These are phyloP conservation scores for Falco rusticolus DNA, from an alignment of 2,797 vertebrate genomes.

Conservation along the genomic window DNA sequence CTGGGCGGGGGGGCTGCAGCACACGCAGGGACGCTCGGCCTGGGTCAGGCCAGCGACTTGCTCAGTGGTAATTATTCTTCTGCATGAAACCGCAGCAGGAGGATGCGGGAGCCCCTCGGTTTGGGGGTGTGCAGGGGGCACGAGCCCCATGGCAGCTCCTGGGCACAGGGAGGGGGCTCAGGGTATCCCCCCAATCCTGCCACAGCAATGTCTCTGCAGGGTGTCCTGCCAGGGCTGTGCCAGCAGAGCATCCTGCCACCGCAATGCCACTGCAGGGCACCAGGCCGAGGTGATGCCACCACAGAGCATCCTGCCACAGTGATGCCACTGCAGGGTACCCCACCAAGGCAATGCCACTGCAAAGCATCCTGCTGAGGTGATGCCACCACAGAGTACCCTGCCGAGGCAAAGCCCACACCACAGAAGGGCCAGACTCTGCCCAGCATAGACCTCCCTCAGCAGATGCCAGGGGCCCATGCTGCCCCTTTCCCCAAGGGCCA, in stretches of 20 bases:
- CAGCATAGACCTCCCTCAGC: too few relatives aligned
- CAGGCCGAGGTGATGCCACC: neutral
- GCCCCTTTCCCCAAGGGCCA: neutral
- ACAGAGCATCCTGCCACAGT: accelerated
- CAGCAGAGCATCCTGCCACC: neutral
- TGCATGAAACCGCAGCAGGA: neutral
- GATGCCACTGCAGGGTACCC: neutral
- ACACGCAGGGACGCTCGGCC: neutral
- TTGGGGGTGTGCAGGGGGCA: neutral
- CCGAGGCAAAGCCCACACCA: neutral
- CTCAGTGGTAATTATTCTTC: neutral
- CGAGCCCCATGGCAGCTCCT: neutral
- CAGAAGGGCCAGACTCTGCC: neutral
- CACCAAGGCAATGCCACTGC: too few relatives aligned
- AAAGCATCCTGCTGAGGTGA: accelerated
- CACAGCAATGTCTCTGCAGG: neutral
- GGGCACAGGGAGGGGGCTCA: neutral
- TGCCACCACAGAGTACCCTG: accelerated
- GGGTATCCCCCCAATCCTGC: neutral
- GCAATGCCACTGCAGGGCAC: accelerated
- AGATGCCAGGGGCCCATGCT: neutral
- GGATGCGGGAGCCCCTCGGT: neutral
- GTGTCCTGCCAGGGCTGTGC: neutral
- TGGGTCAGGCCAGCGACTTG: too few relatives aligned
- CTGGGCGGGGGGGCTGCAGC: neutral